These are phyloP conservation scores for Halichoeres trimaculatus DNA, from an alignment of 2,113 vertebrate species.

Conservation along the genomic window DNA sequence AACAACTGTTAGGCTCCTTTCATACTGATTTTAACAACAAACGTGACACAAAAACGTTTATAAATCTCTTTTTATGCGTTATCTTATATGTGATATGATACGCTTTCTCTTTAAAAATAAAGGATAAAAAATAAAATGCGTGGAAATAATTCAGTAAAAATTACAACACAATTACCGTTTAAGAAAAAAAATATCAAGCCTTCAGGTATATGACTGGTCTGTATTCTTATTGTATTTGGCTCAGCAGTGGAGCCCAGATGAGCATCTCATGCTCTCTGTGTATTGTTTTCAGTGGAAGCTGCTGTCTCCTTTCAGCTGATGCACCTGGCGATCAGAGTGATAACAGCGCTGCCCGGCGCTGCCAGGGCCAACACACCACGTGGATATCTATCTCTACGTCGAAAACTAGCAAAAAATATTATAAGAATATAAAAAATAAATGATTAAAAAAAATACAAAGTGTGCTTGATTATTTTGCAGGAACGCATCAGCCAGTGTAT, in stretches of 20 bases:
- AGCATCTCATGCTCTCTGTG: constrained; percentile 64
- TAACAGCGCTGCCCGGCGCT: constrained; percentile 65
- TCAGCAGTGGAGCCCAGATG: not conserved
- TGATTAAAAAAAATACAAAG: not conserved
- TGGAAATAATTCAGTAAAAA: not conserved
- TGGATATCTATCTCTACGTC: not conserved
- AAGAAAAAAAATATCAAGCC: not conserved
- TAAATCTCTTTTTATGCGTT: not conserved
- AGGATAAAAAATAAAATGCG: not conserved
- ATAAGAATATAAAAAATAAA: not conserved
- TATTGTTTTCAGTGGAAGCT: constrained; percentile 70
- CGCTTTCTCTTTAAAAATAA: not conserved
- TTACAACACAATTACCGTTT: not conserved
- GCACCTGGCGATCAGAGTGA: constrained; percentile 86
- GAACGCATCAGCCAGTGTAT: too few relatives aligned
- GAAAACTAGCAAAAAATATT: not conserved
- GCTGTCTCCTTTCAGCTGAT: constrained; percentile 75
- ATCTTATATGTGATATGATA: not conserved
- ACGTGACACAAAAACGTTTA: not conserved
- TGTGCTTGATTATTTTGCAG: not conserved
- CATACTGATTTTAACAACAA: not conserved
- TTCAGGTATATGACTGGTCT: not conserved
- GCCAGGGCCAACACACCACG: not conserved
- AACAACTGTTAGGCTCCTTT: not conserved
- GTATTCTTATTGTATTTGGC: not conserved